phyloP scores from a whole-genome alignment of 2,888 invertebrate genomes.

The Sinodicranocentrus sp. region DNA sequence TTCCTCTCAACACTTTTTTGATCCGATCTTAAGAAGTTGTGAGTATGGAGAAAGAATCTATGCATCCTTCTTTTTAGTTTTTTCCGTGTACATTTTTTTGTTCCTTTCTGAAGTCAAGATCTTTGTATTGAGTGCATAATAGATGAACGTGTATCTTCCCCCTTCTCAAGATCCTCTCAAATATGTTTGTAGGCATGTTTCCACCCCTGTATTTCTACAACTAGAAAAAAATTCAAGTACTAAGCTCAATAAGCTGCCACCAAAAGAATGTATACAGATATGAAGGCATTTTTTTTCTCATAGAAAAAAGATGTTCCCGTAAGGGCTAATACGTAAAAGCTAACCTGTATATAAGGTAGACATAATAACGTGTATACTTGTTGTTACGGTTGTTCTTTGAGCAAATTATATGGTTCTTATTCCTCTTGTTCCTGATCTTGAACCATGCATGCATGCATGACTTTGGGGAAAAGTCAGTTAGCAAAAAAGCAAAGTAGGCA shows the following conservation, averaged over 20 bases:
- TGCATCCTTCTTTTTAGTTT: too few relatives aligned
- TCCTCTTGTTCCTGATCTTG: slow-evolving; percentile 67
- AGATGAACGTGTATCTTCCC: slow-evolving; percentile 64
- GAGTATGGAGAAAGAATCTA: too few relatives aligned
- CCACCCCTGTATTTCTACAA: not conserved
- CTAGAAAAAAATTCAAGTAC: not conserved
- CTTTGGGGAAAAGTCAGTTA: slow-evolving; percentile 64
- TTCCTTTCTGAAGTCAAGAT: slow-evolving; percentile 19
- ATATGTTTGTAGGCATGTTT: slow-evolving; percentile 19
- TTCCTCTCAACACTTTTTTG: not conserved
- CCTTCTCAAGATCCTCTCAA: slow-evolving; percentile 26
- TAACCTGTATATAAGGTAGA: not conserved
- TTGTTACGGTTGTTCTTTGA: slow-evolving; percentile 21
- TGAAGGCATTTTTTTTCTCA: slow-evolving; percentile 13
- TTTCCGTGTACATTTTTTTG: not conserved
- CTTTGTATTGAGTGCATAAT: slow-evolving; percentile 67
- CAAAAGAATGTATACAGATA: not conserved
- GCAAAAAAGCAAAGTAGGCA: slow-evolving; percentile 22
- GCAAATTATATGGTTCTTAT: slow-evolving; percentile 60
- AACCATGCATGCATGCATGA: slow-evolving; percentile 68
- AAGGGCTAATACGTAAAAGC: slow-evolving; percentile 16
- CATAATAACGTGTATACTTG: slow-evolving; percentile 24
- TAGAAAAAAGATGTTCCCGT: slow-evolving; percentile 52
- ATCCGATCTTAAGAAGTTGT: not conserved
- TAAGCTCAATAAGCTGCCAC: too few relatives aligned